A percentile compares a stretch with the other conserved stretches of the same genome.
Conservation (phyloP, 2,797 vertebrate genomes). For the Karalla daura region DNA sequence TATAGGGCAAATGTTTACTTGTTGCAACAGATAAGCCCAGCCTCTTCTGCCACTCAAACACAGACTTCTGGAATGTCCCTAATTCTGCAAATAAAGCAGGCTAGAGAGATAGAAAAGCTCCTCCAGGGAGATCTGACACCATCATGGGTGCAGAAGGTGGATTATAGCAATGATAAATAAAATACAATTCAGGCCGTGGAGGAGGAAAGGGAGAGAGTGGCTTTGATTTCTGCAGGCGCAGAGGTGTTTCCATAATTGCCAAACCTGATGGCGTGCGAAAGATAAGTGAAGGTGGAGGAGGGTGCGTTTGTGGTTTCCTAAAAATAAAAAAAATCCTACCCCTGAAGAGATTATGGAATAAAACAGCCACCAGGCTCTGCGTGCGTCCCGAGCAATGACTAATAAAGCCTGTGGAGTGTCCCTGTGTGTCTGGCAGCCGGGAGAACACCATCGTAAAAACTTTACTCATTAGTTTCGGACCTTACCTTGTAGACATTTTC, state of each 20-base stretch:
- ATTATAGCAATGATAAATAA: neutral
- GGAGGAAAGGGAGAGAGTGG: constrained; percentile 4
- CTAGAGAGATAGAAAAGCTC: constrained; percentile 10
- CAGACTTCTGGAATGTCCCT: constrained; percentile 68
- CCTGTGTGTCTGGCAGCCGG: neutral
- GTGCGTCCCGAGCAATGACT: constrained; percentile 6
- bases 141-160: constrained; percentile 11
- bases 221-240: constrained; percentile 21
- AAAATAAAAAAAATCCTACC: constrained; percentile 24
- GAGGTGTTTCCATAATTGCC: constrained; percentile 1
- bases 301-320: neutral
- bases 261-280: neutral
- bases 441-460: constrained; percentile 44
- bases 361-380: neutral
- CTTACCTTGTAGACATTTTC: constrained; percentile 98
- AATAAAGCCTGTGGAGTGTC: neutral
- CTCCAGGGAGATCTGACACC: constrained; percentile 11
- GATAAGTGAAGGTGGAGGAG: constrained; percentile 8
- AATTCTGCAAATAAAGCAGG: constrained; percentile 13
- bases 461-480: constrained; percentile 70
- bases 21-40: constrained; percentile 79
- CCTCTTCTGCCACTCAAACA: constrained; percentile 55
- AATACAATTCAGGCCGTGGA: constrained; percentile 1
- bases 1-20: constrained; percentile 79
- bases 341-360: constrained; percentile 27